Evolutionary conservation across 2,888 invertebrate genomes (phyloP).

Genomic region (Agriopis aurantiaria): DNA sequence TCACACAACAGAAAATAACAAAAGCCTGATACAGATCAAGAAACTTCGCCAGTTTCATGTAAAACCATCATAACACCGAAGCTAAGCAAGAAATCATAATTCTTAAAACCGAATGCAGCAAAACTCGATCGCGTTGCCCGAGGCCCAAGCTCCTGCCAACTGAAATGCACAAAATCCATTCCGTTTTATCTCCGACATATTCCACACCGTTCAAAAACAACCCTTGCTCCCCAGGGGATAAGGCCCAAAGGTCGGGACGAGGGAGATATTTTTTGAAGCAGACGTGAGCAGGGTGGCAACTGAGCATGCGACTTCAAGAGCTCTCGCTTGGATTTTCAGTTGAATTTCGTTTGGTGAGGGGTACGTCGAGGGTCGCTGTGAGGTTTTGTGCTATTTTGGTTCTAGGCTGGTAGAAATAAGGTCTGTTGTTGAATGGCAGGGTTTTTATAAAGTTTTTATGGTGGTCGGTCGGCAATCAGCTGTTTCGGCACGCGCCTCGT

Average conservation of each 20-base stretch:
- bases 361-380: conserved; percentile 67
- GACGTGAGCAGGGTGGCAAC: conserved; percentile 63
- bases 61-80: conserved; percentile 39
- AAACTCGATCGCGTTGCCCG: conserved; percentile 50
- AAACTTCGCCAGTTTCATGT: conserved; percentile 38
- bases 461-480: conserved; percentile 82
- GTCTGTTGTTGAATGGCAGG: conserved; percentile 49
- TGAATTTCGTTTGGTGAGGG: conserved; percentile 60
- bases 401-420: conserved; percentile 45
- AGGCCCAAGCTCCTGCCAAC: conserved; percentile 65
- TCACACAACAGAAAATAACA: conserved; percentile 8
- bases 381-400: conserved; percentile 50
- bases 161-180: conserved; percentile 84
- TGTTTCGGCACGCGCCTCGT: conserved; percentile 80
- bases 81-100: conserved; percentile 48
- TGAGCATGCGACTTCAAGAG: conserved; percentile 62
- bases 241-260: conserved; percentile 49
- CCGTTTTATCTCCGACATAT: conserved; percentile 77
- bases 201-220: conserved; percentile 44
- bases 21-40: conserved; percentile 20
- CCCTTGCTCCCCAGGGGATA: conserved; percentile 48
- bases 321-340: conserved; percentile 57
- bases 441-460: conserved; percentile 74
- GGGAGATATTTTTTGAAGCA: conserved; percentile 63
- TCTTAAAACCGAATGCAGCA: conserved; percentile 53